Base-by-base conservation (phyloP, 2,888 invertebrate species). In the Mesoligia furuncula region DNA sequence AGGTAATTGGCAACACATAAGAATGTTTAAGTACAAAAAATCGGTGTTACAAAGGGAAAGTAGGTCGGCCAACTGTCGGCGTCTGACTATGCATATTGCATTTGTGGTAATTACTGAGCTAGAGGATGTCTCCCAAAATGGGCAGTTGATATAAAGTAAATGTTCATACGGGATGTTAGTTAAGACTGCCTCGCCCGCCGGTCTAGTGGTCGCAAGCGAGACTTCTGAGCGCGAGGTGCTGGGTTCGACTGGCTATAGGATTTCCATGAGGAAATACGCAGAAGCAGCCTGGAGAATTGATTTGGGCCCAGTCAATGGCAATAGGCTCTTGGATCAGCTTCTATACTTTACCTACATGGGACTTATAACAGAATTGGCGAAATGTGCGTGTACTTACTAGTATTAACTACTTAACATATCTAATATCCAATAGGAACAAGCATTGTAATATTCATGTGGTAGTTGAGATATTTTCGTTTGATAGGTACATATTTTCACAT, bases 1-100 rank as follows among this genome's bases (percentile, higher is more conserved):
- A 99, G 97, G 98, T 85, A 83, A 85, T 66, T 64, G 74, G 81
- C 68, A 80, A 83, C 73, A 27, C 69, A 77, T 27, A 87, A 77
- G 85, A 86, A 85, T 86, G 88, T 81, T 78, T 64, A 79, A 54
- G 81, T 77, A 72, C 62, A 82, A 86, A 87, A 87, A 85, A 81
- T 65, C 61, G 54, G 67, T 71, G 73, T 65, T 81, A 73, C 75
- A 73, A 80, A 83, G 83, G 84, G 85, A 89, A 90, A 88, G 89
- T 89, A 84, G 87, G 90, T 82, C 91, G 75, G 73, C 81, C 81
- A 87, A 73, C 83, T 87, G 88, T 81, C 81, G 79, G 69, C 64
- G 76, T 69, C 69, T 85, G 69, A 70, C 80, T 77, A 83, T 87
- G 80, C 84, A 85, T 86, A 85, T 87, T 88, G 79, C 87, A 88